phyloP scores from a whole-genome alignment of 1,140 invertebrate genomes.

The Halotydeus destructor region DNA sequence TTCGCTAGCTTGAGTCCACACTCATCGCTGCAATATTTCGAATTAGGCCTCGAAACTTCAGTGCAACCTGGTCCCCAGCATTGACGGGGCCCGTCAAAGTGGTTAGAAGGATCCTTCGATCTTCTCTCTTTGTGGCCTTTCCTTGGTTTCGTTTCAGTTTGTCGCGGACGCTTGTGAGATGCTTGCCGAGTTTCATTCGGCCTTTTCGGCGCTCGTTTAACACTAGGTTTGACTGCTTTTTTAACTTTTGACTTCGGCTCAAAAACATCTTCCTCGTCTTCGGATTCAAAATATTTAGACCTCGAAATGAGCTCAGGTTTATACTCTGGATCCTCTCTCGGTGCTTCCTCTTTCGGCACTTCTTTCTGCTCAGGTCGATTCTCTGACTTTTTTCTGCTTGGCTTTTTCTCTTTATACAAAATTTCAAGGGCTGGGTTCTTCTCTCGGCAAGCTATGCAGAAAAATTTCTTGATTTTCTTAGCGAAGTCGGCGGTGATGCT shows the following conservation, averaged over 20 bases:
- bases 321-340: slow-evolving; percentile 6
- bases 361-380: not conserved
- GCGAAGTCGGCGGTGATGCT: slow-evolving; percentile 79
- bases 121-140: slow-evolving; percentile 11
- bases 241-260: not conserved
- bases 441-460: slow-evolving; percentile 39
- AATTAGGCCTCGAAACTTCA: slow-evolving; percentile 47
- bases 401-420: slow-evolving; percentile 44
- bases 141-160: slow-evolving; percentile 7
- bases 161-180: slow-evolving; percentile 4
- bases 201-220: not conserved
- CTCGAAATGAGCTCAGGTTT: not conserved
- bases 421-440: slow-evolving; percentile 60
- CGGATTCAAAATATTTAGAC: slow-evolving; percentile 2
- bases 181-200: not conserved
- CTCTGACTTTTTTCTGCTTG: slow-evolving; percentile 18
- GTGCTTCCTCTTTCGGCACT: not conserved
- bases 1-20: slow-evolving; percentile 82
- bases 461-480: slow-evolving; percentile 78
- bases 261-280: slow-evolving; percentile 7
- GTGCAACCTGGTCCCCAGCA: slow-evolving; percentile 77
- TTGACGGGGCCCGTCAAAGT: slow-evolving; percentile 34
- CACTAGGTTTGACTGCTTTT: slow-evolving; percentile 1
- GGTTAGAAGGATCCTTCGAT: slow-evolving; percentile 8
- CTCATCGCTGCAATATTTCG: slow-evolving; percentile 85